A percentile compares a stretch with the other conserved stretches of the same genome.
phyloP scores from a whole-genome alignment of 2,113 vertebrate genomes.

The Nesoenas mayeri region DNA sequence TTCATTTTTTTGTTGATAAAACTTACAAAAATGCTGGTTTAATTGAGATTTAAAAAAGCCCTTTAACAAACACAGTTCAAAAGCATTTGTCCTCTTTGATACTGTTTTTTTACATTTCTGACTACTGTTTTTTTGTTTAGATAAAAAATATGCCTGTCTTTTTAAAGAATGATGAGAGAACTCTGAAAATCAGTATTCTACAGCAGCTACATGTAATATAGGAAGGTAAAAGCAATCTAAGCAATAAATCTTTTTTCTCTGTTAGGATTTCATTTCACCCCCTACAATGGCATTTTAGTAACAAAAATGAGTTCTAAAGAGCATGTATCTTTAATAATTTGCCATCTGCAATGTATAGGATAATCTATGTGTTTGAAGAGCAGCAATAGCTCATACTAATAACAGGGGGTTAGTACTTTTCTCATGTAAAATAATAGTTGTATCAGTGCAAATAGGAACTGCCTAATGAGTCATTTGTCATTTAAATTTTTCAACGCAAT shows the following conservation, averaged over 20 bases:
- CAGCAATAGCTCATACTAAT: not conserved
- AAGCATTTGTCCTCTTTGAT: not conserved
- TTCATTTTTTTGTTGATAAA: not conserved
- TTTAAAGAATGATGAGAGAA: not conserved
- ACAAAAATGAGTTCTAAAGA: not conserved
- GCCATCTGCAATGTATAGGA: not conserved
- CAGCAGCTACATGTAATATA: not conserved
- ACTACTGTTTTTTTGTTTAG: not conserved
- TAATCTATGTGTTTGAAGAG: not conserved
- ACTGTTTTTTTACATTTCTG: not conserved
- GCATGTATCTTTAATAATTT: slow-evolving; percentile 7
- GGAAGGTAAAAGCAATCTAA: not conserved
- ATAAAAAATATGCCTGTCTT: not conserved
- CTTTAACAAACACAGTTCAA: not conserved
- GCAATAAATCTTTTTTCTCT: not conserved
- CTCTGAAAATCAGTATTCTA: not conserved
- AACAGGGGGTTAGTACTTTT: not conserved
- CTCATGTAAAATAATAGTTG: not conserved
- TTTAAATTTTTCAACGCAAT: not conserved
- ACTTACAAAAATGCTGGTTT: not conserved
- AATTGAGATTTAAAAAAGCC: not conserved
- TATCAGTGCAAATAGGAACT: slow-evolving; percentile 1
- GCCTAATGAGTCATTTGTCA: slow-evolving; percentile 40
- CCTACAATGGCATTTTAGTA: not conserved
- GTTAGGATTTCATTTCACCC: not conserved